phyloP scores from a whole-genome alignment of 1,140 invertebrate species.

The Platorchestia sp. region DNA sequence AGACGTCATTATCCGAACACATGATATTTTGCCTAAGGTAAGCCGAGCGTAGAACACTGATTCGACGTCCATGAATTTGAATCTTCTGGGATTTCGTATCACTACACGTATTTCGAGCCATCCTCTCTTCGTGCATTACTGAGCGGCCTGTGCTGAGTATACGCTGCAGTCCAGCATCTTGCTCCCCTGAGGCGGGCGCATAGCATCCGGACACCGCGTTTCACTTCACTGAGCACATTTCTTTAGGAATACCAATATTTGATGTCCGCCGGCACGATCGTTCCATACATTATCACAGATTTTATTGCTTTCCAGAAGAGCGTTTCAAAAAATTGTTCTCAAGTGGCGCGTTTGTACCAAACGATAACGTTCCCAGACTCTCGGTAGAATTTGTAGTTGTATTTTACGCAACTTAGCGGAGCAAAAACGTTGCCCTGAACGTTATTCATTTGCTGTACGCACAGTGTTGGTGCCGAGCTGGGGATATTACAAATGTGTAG shows the following conservation, averaged over 20 bases:
- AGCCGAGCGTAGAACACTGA: background rate
- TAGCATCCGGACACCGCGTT: too few species aligned
- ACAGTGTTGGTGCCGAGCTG: background rate
- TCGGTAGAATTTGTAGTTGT: background rate
- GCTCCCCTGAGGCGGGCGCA: background rate
- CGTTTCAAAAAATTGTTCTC: conserved; percentile 1
- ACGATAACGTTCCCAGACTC: background rate
- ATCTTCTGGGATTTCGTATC: background rate
- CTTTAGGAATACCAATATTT: conserved; percentile 1
- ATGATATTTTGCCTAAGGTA: background rate
- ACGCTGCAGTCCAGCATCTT: background rate
- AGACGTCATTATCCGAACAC: background rate
- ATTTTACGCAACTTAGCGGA: background rate
- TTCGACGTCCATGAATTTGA: background rate
- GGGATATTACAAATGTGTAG: background rate
- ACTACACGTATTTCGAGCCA: background rate
- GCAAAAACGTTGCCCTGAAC: background rate
- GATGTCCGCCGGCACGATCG: background rate
- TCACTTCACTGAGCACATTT: background rate
- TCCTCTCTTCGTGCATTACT: background rate
- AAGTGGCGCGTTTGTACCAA: background rate
- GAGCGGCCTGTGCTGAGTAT: background rate
- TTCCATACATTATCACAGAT: background rate
- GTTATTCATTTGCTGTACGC: background rate
- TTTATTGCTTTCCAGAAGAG: background rate